Evolutionary conservation across 2,888 invertebrate species (phyloP), one percentile per base, ranked within the genome.

Genomic region (Cryptus viduatorius): DNA sequence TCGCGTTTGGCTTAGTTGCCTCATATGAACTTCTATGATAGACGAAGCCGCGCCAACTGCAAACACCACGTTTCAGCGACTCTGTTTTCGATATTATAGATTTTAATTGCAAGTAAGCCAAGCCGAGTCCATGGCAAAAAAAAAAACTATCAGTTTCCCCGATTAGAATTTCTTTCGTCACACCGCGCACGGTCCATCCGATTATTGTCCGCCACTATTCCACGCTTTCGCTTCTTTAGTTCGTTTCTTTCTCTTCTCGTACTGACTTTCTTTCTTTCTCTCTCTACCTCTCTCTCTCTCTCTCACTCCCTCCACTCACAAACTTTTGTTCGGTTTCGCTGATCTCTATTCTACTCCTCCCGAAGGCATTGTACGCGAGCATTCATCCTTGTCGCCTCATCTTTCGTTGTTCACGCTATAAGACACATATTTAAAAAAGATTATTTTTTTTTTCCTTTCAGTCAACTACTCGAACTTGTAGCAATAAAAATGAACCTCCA

Each of bases 151-250:
- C 44, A 79, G 53, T 59, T 24, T 12, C 10, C 56, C 67, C 16
- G 14, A 29, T 10, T 65, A 56, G 76, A 65, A 86, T 76, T 83
- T 83, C 81, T 78, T 87, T 86, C 87, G 87, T 87, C 85, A 86
- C 88, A 89, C 88, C 87, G 85, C 86, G 88, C 89, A 89, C 89
- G 79, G 83, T 83, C 68, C 81, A 19, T 19, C 72, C 75, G 75
- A 87, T 84, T 82, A 82, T 82, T 80, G 67, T 82, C 83, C 82
- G 83, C 76, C 87, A 86, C 87, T 83, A 84, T 83, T 86, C 87
- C 82, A 83, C 85, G 89, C 89, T 89, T 89, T 82, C 65, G 87
- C 85, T 85, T 88, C 82, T 85, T 82, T 80, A 48, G 86, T 83
- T 59, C 59, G 85, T 73, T 85, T 69, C 24, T 76, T 85, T 87